Conservation (phyloP, 1,140 invertebrate species). For the Aradophagus sp. region DNA sequence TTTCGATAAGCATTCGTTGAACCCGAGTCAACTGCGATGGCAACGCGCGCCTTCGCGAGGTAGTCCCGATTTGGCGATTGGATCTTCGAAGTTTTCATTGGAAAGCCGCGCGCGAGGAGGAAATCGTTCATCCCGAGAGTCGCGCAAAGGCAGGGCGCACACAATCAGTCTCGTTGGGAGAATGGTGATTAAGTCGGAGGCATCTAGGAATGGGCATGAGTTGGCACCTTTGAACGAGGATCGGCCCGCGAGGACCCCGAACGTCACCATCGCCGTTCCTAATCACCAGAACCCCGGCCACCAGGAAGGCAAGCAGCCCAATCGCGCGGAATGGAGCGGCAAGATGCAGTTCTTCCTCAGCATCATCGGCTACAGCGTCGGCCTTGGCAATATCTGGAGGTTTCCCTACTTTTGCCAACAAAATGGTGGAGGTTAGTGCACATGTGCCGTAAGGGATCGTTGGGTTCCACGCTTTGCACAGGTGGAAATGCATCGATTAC, state of each 20-base stretch:
- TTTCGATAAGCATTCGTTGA: too few relatives aligned
- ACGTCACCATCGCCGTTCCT: slow-evolving; percentile 65
- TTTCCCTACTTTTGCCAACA: slow-evolving; percentile 96
- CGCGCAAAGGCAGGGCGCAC: too few relatives aligned
- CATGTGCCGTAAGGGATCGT: too few relatives aligned
- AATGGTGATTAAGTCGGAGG: slow-evolving; percentile 76
- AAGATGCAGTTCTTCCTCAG: slow-evolving; percentile 94
- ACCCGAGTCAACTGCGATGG: too few relatives aligned
- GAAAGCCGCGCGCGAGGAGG: too few relatives aligned
- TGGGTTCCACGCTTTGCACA: too few relatives aligned
- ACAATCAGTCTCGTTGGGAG: slow-evolving; percentile 26
- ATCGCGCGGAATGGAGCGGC: slow-evolving; percentile 83
- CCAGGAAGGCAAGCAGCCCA: slow-evolving; percentile 75
- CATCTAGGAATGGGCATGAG: slow-evolving; percentile 82
- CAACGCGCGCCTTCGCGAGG: too few relatives aligned
- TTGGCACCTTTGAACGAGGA: slow-evolving; percentile 83
- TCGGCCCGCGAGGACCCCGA: slow-evolving; percentile 65
- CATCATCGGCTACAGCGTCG: slow-evolving; percentile 92
- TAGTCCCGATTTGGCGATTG: too few relatives aligned
- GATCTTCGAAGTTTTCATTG: too few relatives aligned
- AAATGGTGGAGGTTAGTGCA: slow-evolving; percentile 89
- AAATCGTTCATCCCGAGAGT: too few relatives aligned
- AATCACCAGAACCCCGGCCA: slow-evolving; percentile 65
- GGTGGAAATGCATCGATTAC: too few relatives aligned
- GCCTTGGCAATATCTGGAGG: slow-evolving; percentile 95